Base-by-base conservation (phyloP, 2,888 invertebrate genomes). In the Platycnemis pennipes region DNA sequence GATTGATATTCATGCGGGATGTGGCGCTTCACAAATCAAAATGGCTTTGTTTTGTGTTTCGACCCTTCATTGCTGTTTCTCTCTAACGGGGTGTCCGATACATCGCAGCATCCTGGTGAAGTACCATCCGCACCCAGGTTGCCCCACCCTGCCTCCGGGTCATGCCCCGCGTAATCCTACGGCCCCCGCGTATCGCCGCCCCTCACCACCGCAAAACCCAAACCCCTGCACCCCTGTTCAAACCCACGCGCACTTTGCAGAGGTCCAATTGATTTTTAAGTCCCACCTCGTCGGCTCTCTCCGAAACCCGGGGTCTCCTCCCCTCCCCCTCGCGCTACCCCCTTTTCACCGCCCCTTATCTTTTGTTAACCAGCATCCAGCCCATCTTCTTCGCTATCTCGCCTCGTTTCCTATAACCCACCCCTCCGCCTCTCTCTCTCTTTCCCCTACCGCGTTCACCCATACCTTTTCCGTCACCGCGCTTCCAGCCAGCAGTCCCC, bases 281-380 rank as follows among this genome's bases (percentile, higher is more conserved):
- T 77, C 77, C 37, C 77, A 31, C 77, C 11, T 31, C 49, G 11
- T 31, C 31, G 37, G 13, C 77, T 37, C 77, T 77, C 77, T n/a
- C 26, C 77, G 63, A 63, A 63, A 22, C 22, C 63, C 26, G 7
- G 26, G 63, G 63, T 26, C 63, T 8, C 26, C n/a, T 11, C 77
- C 37, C 13, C 77, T 7, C 16, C 16, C 11, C 77, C 2, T 11
- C 37, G 13, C 77, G 0, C 77, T 26, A 8, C n/a, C 26, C 63
- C 37, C 77, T 77, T 37, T 16, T 13, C 77, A 31, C 37, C 77
- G 77, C 77, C 77, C 77, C 77, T 77, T 77, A 77, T 77, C 77
- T 77, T 77, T 77, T 77, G 77, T 77, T 77, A 77, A 77, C 77
- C 77, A 77, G 77, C 77, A 77, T 37, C 77, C 77, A 77, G 77